These are phyloP conservation scores for Resseliella maxima DNA, from an alignment of 2,888 invertebrate genomes.

Conservation along the genomic window DNA sequence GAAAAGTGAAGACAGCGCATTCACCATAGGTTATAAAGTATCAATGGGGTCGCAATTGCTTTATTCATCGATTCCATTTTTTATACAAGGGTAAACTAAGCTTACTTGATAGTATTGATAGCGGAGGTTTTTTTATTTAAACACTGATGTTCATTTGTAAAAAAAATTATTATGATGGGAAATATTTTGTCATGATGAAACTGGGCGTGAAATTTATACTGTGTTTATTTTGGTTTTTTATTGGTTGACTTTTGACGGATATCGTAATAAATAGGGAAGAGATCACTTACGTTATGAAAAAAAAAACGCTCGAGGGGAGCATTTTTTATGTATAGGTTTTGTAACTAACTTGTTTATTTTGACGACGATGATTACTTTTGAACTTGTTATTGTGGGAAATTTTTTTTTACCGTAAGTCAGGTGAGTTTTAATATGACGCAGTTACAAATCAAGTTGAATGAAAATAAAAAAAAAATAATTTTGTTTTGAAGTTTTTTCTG, in stretches of 20 bases:
- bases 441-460: not conserved
- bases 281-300: not conserved
- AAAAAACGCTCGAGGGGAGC: conserved; percentile 41
- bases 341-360: conserved; percentile 7
- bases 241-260: conserved; percentile 55
- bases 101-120: not conserved
- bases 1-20: not conserved
- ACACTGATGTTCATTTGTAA: not conserved
- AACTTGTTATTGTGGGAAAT: conserved; percentile 16
- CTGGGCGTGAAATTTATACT: conserved; percentile 52
- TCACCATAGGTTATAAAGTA: not conserved
- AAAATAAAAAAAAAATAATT: no score
- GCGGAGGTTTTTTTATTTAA: not conserved
- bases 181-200: not conserved
- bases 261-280: conserved; percentile 1
- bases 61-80: conserved; percentile 17
- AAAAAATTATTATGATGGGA: not conserved
- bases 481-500: no score
- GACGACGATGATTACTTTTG: not conserved
- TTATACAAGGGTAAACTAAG: not conserved
- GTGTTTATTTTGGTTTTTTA: not conserved
- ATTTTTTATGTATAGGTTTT: conserved; percentile 6
- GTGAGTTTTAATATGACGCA: conserved; percentile 17
- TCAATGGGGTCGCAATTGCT: conserved; percentile 36
- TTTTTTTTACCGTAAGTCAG: conserved; percentile 1